These are phyloP conservation scores for Desmodus rotundus DNA, from an alignment of 2,113 vertebrate genomes.

Conservation along the genomic window DNA sequence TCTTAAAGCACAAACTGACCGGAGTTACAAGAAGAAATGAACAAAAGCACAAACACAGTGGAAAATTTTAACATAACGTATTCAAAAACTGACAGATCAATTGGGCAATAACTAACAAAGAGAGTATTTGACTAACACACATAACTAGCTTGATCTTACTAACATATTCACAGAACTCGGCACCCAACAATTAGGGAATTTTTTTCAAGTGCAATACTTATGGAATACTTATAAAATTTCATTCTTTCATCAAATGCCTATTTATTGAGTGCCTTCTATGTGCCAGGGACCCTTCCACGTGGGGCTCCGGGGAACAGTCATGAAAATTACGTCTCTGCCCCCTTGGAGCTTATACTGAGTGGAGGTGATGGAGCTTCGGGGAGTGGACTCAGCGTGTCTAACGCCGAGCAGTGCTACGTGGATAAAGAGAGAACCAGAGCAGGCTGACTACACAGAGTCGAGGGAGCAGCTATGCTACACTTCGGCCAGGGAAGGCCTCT, in stretches of 20 bases:
- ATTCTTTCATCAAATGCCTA: background rate
- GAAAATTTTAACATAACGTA: background rate
- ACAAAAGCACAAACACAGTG: background rate
- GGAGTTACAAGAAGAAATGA: background rate
- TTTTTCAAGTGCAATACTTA: background rate
- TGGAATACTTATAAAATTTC: background rate
- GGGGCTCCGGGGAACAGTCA: background rate
- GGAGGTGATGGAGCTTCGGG: background rate
- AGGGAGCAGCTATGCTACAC: background rate
- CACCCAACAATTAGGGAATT: background rate
- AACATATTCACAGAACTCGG: background rate
- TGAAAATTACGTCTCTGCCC: background rate
- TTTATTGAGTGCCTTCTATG: background rate
- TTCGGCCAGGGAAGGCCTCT: background rate
- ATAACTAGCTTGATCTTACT: background rate
- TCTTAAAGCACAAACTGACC: background rate
- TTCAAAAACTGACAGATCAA: background rate
- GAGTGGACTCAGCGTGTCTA: background rate
- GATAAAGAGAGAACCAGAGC: background rate
- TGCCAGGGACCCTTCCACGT: background rate
- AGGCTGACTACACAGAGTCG: background rate
- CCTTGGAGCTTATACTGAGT: background rate
- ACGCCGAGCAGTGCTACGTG: background rate
- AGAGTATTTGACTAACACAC: background rate
- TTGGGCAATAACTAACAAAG: background rate